Evolutionary conservation across 2,797 vertebrate species (phyloP), one percentile per base, ranked within the genome.

Genomic region (Harpagifer antarcticus): DNA sequence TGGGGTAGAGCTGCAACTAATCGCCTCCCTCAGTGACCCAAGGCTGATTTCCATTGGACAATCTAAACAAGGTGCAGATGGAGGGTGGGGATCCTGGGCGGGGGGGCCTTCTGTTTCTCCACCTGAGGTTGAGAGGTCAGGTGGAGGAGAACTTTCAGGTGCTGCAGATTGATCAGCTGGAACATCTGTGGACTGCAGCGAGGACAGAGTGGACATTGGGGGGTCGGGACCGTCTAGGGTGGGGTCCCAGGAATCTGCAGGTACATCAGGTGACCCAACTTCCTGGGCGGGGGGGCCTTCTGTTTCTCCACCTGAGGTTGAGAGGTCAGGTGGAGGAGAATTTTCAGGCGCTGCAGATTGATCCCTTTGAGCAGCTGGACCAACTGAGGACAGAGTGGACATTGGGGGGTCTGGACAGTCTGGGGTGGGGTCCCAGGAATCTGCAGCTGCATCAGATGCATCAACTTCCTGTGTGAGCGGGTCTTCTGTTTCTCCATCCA

Each of bases 21-120:
- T 57, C 0, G 60, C 88, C 31, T 89, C 68, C 8, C 72, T 88
- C 0, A 91, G 74, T 6, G 71, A 61, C 11, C 69, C 84, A 0
- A 90, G 86, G 54, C 76, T 85, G 27, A 88, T 69, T 74, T 72
- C 83, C 44, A 78, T 50, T 6, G 47, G 50, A 58, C 31, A 15
- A 1, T 81, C 79, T 9, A 54, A 20, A 15, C 40, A 17, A 9
- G 68, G 60, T 3, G 61, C 1, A 1, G 66, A 61, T 4, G 75
- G 49, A 1, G 58, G 23, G 9, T 33, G 14, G 20, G 37, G 19
- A 16, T 45, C 20, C 33, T 83, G 76, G 20, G n/a, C 19, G 6
- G 43, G 13, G 16, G 47, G 14, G 3, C 73, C 82, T 14, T 81
- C 66, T 43, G 56, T 23, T 48, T 5, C 43, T 11, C 45, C 68